These are phyloP conservation scores for Sclerurus mexicanus DNA, from an alignment of 2,113 vertebrate genomes.

Conservation along the genomic window DNA sequence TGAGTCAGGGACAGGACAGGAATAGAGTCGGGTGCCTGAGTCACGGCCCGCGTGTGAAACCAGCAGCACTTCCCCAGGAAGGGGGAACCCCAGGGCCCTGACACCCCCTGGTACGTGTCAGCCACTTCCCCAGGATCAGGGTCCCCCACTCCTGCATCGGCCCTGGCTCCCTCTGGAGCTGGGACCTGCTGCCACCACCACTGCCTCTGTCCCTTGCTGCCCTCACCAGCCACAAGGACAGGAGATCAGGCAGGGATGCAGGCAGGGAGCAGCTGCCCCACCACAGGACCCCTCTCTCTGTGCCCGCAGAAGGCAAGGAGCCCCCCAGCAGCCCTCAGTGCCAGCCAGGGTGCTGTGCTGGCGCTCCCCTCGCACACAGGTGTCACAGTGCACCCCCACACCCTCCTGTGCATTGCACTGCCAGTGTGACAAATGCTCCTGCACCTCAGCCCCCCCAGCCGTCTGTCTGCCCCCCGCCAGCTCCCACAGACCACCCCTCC, in stretches of 20 bases:
- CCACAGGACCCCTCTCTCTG: background rate
- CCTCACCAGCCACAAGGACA: background rate
- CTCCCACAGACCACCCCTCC: background rate
- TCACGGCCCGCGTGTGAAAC: background rate
- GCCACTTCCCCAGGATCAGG: background rate
- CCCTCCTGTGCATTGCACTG: accelerated
- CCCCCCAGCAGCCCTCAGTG: accelerated
- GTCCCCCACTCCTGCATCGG: background rate
- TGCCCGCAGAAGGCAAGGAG: background rate
- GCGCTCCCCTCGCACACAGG: background rate
- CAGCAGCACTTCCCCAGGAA: background rate
- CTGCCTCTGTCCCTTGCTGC: background rate
- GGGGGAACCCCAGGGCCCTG: background rate
- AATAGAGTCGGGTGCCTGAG: background rate
- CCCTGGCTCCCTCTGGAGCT: background rate
- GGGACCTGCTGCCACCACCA: background rate
- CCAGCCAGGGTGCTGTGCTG: background rate
- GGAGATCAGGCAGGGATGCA: background rate
- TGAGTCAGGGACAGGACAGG: background rate
- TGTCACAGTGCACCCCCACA: background rate
- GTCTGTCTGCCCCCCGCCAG: background rate
- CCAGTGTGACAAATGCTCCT: accelerated
- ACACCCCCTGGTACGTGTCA: background rate
- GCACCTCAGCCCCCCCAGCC: background rate
- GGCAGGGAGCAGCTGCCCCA: background rate